Percentiles rank a stretch among this genome's conserved stretches.
Evolutionary conservation across 2,888 invertebrate species (phyloP).

Genomic region (Sphecodes monilicornis): DNA sequence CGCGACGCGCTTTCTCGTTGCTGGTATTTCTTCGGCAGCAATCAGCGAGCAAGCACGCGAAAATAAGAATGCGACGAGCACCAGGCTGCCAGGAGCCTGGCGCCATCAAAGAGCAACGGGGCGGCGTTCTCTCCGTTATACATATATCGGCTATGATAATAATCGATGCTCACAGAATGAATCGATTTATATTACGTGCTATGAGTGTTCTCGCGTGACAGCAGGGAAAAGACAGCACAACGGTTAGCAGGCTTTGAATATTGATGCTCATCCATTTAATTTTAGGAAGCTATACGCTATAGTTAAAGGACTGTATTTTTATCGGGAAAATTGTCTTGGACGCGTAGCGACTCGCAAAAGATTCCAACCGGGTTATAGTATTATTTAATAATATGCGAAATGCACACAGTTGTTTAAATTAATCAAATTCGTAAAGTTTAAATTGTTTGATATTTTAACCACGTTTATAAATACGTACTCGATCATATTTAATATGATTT

Average conservation of each 20-base stretch:
- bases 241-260: neutral
- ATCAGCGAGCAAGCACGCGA: conserved; percentile 43
- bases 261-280: neutral
- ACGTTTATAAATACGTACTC: too few relatives aligned
- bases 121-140: conserved; percentile 68
- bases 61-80: conserved; percentile 37
- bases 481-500: too few relatives aligned
- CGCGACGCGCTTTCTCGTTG: conserved; percentile 33
- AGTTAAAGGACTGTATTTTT: neutral
- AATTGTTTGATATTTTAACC: too few relatives aligned
- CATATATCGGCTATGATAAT: conserved; percentile 76
- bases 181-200: conserved; percentile 72
- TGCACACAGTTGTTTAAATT: too few relatives aligned
- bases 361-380: neutral
- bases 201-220: conserved; percentile 21
- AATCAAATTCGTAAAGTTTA: too few relatives aligned
- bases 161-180: conserved; percentile 76
- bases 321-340: neutral
- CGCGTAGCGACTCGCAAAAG: neutral
- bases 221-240: neutral
- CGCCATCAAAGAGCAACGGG: conserved; percentile 70
- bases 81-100: conserved; percentile 52
- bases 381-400: too few relatives aligned
- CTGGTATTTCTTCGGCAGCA: conserved; percentile 37
- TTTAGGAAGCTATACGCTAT: neutral